Conservation (phyloP, 2,888 invertebrate genomes). For the Hipparchia semele region DNA sequence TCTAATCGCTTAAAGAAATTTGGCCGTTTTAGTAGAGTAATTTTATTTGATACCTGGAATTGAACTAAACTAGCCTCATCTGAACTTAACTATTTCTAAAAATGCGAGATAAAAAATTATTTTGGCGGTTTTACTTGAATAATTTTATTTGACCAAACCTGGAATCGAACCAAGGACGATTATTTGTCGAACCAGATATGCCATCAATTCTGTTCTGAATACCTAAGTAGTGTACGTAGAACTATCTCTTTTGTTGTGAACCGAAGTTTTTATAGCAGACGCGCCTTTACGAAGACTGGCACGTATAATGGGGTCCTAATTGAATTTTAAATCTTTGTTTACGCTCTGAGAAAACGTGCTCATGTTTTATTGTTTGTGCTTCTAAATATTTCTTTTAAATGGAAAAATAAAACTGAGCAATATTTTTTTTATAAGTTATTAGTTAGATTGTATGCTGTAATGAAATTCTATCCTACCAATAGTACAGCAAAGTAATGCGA, state of each 20-base stretch:
- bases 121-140: not conserved
- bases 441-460: not conserved
- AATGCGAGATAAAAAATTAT: not conserved
- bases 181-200: conserved; percentile 9
- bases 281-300: conserved; percentile 43
- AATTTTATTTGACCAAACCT: not conserved
- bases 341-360: conserved; percentile 21
- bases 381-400: not conserved
- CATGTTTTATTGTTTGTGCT: conserved; percentile 26
- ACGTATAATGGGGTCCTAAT: conserved; percentile 53
- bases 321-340: conserved; percentile 54
- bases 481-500: too few species aligned
- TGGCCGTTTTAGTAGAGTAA: too few species aligned
- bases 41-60: too few species aligned
- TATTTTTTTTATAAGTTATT: not conserved
- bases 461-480: too few species aligned
- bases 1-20: too few species aligned
- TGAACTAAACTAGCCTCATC: too few species aligned
- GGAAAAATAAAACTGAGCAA: not conserved
- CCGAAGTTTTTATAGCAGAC: conserved; percentile 39
- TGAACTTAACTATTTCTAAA: too few species aligned
- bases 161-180: not conserved
- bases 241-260: conserved; percentile 31
- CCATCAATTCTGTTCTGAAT: conserved; percentile 27
- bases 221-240: conserved; percentile 25